Evolutionary conservation across 2,888 invertebrate species (phyloP).

Genomic region (Ennomos fuscantarius): DNA sequence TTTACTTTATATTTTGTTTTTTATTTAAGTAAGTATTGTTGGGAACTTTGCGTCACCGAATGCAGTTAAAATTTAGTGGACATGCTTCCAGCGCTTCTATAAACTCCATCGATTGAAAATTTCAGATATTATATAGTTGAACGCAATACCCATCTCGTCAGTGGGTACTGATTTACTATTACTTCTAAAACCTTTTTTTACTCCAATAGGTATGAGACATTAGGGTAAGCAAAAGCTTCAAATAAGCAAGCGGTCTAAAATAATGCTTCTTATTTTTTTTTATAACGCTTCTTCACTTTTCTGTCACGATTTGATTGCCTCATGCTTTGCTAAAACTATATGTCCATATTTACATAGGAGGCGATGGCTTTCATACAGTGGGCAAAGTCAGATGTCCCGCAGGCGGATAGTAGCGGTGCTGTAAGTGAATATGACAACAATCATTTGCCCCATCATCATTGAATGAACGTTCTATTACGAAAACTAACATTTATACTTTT

Average conservation of each 20-base stretch:
- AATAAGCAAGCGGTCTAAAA: conserved; percentile 5
- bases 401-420: conserved; percentile 76
- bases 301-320: conserved; percentile 13
- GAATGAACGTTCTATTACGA: conserved; percentile 67
- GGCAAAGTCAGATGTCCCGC: conserved; percentile 74
- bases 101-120: not conserved
- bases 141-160: not conserved
- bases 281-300: conserved; percentile 18
- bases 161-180: conserved; percentile 6
- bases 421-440: conserved; percentile 75
- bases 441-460: conserved; percentile 61
- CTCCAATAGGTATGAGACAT: not conserved
- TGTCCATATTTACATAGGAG: conserved; percentile 76
- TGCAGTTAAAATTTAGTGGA: conserved; percentile 4
- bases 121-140: conserved; percentile 9
- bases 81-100: conserved; percentile 17
- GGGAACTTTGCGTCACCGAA: not conserved
- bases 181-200: not conserved
- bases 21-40: conserved; percentile 2
- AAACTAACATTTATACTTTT: conserved; percentile 80
- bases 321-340: conserved; percentile 72
- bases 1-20: conserved; percentile 1
- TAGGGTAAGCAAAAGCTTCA: conserved; percentile 13
- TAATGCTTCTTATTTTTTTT: conserved; percentile 8
- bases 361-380: conserved; percentile 78